Base-by-base conservation (phyloP, 2,797 vertebrate species). In the Urosaurus nigricauda region DNA sequence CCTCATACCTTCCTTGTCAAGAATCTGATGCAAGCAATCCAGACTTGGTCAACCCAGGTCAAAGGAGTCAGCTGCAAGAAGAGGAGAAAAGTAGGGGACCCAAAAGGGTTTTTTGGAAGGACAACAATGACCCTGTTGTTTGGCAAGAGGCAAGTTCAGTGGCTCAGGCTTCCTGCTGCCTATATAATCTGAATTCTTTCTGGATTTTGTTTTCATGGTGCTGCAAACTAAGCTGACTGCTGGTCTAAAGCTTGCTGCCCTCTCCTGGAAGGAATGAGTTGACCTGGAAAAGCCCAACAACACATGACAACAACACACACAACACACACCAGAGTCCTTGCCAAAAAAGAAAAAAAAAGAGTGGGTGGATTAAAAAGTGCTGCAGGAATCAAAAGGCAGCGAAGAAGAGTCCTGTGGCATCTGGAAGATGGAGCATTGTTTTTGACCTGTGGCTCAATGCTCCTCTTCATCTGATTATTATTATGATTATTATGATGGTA, bases 261-360 rank as follows among this genome's bases (percentile, higher is more conserved):
- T 53, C 89, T 79, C 12, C 60, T 71, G 89, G 89, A 29, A 71
- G 26, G 89, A 83, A 70, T 6, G 17, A n/a, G 53, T 21, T 9
- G 0, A 2, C 6, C 0, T 2, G 0, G 3, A 43, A 43, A 19
- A 32, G 47, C 11, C 37, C 4, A 3, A 26, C 43, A 75, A 43
- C 43, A 43, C 43, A 43, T 5, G 5, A 43, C 43, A 43, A 2
- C 2, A 43, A 43, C 43, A 43, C 43, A 43, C 43, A 43, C 43
- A 43, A 43, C 43, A 43, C 43, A 43, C 43, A 43, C 43, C n/a
- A n/a, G n/a, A 43, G 43, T 5, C 43, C 43, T 73, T 35, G 13
- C 16, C 35, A 16, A 43, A 43, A 43, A 5, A 2, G 5, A n/a
- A 37, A 19, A n/a, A 17, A 37, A 16, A n/a, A 35, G 2, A 13